Evolutionary conservation across 37 sponge, comb jelly and placozoan species (phyloP), one percentile per base, ranked within the genome.

Genomic region (Hormiphora californensis): DNA sequence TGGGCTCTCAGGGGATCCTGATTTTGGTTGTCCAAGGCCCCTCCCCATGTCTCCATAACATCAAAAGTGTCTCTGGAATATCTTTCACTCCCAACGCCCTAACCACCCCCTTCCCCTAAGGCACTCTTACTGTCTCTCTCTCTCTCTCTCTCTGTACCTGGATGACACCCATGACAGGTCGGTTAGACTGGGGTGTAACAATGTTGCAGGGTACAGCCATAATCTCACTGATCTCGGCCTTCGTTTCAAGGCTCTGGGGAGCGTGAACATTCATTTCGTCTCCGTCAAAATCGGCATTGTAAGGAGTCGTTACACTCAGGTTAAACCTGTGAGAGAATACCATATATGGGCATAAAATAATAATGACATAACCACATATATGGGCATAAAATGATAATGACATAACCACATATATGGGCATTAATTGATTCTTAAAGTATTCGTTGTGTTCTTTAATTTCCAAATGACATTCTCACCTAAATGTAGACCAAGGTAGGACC

Each of bases 181-280:
- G 54, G 89, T 98, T 98, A 41, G 94, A 93, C 92, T 98, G 99
- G 9, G 99, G 99, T 22, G 99, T 95, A 63, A 98, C 87, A 63
- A 98, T 93, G 86, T 91, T 91, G 17, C 90, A 86, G 4, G 89
- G 92, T 19, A 98, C 99, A 91, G 93, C 92, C 54, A 90, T 30
- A 43, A 98, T 90, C 69, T 93, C 93, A 73, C 87, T 85, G 19
- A 98, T 86, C 81, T 98, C 99, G 7, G 99, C 99, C 55, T 90
- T 91, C 1, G 99, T 94, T 85, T 98, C 99, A 86, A 95, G 62
- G 39, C 92, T 92, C 89, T 98, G 99, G 0, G 99, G 99, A 0
- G 95, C 99, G 73, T 98, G 99, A 33, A 98, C 88, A 88, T 98
- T 98, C 99, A 98, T 98, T 87, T 98, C 99, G 55, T 98, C 99